Conservation (phyloP, 2,888 invertebrate genomes). For the Agrotis puta region DNA sequence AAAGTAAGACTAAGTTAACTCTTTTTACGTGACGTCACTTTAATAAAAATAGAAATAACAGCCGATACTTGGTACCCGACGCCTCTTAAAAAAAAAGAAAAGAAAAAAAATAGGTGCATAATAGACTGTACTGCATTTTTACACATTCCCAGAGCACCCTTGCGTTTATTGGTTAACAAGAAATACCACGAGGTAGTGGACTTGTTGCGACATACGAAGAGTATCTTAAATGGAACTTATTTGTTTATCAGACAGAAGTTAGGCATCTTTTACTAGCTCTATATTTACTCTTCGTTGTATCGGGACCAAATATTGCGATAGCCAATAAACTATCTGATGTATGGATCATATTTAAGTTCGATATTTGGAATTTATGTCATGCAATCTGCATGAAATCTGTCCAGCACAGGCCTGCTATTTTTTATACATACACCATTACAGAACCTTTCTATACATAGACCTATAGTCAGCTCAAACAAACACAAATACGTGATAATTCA, state of each 20-base stretch:
- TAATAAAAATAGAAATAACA: too few species aligned
- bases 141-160: neutral
- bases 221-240: slow-evolving; percentile 15
- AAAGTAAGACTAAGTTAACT: slow-evolving; percentile 1
- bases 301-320: slow-evolving; percentile 16
- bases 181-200: slow-evolving; percentile 23
- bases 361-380: neutral
- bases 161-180: neutral
- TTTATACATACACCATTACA: too few species aligned
- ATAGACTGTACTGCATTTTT: too few species aligned
- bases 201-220: slow-evolving; percentile 7
- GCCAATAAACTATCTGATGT: slow-evolving; percentile 15
- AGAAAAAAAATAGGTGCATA: too few species aligned
- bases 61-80: neutral
- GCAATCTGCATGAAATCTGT: slow-evolving; percentile 4
- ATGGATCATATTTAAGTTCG: neutral
- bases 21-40: too few species aligned
- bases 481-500: neutral
- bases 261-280: slow-evolving; percentile 13
- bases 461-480: neutral
- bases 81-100: neutral
- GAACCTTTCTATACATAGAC: too few species aligned
- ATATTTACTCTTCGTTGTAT: slow-evolving; percentile 6
- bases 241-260: neutral
- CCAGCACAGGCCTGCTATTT: neutral